Base-by-base conservation (phyloP, 2,888 invertebrate genomes). In the Cotesia congregata region DNA sequence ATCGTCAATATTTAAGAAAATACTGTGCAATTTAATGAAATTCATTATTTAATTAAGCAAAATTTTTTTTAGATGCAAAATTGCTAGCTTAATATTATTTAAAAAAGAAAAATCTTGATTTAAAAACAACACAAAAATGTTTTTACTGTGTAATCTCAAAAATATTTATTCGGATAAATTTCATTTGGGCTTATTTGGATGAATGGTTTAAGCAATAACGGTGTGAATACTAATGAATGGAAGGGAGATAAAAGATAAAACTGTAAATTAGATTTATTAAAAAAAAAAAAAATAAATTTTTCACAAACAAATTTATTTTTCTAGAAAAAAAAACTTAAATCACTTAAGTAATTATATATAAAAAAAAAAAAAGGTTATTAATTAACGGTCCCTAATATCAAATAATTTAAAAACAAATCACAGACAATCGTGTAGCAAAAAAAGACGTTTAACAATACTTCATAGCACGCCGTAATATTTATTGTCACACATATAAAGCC, bases 401-500 rank as follows among this genome's bases (percentile, higher is more conserved):
- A 76, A 81, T 78, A 78, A 81, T 80, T 78, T 68, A 79, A 81
- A 81, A 80, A 75, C 30, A 80, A 80, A 67, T 64, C 41, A 72
- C 76, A 76, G 75, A 77, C 77, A 82, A 71, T 80, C 80, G 75
- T 78, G 72, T 74, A 67, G 72, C 41, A 69, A 75, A 76, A 68
- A 15, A 59, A 77, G 67, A 72, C 67, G 68, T 60, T 70, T 77
- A 82, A 82, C 79, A 84, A 81, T 80, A 82, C 80, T 79, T 81
- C 81, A 80, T 81, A 83, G 73, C 80, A 81, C 85, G 84, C 85
- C 85, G 82, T 74, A 84, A 85, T 30, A 85, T 87, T 85, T 81
- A 86, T 87, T 86, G 82, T 85, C 87, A 86, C 83, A 50, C 82
- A 83, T 78, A 78, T 78, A 80, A 81, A 83, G 80, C 84, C 83